Evolutionary conservation across 2,113 vertebrate genomes (phyloP).

Genomic region (Nycticebus coucang): DNA sequence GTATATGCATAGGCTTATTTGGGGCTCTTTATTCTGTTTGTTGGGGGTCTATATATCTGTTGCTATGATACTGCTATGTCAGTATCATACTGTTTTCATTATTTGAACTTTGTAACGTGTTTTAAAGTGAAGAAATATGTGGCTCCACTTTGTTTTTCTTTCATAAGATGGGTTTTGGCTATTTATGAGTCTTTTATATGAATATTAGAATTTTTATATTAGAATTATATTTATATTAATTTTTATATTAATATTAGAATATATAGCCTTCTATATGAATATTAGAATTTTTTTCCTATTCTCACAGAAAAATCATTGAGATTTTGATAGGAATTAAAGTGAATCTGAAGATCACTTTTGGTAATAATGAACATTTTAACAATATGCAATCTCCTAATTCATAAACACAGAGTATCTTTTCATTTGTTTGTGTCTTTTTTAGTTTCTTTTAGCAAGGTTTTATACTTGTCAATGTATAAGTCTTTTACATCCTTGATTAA

Average conservation of each 20-base stretch:
- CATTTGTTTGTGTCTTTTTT: background rate
- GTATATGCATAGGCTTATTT: background rate
- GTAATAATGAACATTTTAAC: background rate
- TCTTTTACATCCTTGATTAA: background rate
- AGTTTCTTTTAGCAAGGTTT: background rate
- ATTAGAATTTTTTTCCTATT: background rate
- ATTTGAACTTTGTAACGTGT: background rate
- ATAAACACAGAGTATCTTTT: background rate
- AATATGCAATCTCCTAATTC: background rate
- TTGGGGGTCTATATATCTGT: background rate
- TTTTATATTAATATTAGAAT: too few species aligned
- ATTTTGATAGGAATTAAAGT: background rate
- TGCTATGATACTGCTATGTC: too few species aligned
- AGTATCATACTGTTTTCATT: background rate
- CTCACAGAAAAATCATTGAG: background rate
- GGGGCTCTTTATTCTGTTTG: background rate
- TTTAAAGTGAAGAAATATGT: background rate
- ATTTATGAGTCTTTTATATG: background rate
- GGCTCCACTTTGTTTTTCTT: background rate
- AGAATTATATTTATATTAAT: too few species aligned
- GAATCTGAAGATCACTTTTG: background rate
- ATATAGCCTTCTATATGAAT: too few species aligned
- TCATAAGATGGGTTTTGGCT: background rate
- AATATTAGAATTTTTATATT: background rate
- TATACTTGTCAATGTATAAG: background rate